A percentile compares a stretch with the other conserved stretches of the same genome.
phyloP scores from a whole-genome alignment of 2,888 invertebrate genomes.

The Dilophus febrilis region DNA sequence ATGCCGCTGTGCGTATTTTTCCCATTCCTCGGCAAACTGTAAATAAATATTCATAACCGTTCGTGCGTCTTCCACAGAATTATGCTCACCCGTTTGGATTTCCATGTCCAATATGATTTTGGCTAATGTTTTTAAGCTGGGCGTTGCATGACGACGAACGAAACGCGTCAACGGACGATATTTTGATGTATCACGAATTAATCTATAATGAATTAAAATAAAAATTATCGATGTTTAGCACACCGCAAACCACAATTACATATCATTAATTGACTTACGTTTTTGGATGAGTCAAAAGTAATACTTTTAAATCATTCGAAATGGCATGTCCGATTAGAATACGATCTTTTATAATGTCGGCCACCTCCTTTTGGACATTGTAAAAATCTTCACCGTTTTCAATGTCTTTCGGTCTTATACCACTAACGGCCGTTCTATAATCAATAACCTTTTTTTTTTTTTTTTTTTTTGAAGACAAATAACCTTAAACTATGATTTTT shows the following conservation, averaged over 20 bases:
- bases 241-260: too few species aligned
- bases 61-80: slow-evolving; percentile 60
- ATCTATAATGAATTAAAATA: too few species aligned
- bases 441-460: too few species aligned
- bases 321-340: slow-evolving; percentile 77
- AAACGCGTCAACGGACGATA: slow-evolving; percentile 56
- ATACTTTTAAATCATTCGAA: slow-evolving; percentile 66
- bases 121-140: slow-evolving; percentile 65
- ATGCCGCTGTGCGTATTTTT: too few species aligned
- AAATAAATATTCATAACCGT: slow-evolving; percentile 68
- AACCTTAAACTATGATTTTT: too few species aligned
- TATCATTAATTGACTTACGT: too few species aligned
- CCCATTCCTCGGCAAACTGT: slow-evolving; percentile 61
- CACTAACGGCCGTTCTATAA: slow-evolving; percentile 73
- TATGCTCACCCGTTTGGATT: slow-evolving; percentile 74
- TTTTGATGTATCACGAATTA: slow-evolving; percentile 62
- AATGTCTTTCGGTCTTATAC: slow-evolving; percentile 59
- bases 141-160: slow-evolving; percentile 52
- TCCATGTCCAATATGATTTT: slow-evolving; percentile 53
- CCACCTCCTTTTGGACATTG: slow-evolving; percentile 59
- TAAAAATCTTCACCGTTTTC: slow-evolving; percentile 46
- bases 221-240: too few species aligned
- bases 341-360: slow-evolving; percentile 50
- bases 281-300: slow-evolving; percentile 64
- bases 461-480: too few species aligned